Percentiles rank a stretch among this genome's conserved stretches.
Conservation (phyloP, 2,797 vertebrate species). For the Clarias pachynema region DNA sequence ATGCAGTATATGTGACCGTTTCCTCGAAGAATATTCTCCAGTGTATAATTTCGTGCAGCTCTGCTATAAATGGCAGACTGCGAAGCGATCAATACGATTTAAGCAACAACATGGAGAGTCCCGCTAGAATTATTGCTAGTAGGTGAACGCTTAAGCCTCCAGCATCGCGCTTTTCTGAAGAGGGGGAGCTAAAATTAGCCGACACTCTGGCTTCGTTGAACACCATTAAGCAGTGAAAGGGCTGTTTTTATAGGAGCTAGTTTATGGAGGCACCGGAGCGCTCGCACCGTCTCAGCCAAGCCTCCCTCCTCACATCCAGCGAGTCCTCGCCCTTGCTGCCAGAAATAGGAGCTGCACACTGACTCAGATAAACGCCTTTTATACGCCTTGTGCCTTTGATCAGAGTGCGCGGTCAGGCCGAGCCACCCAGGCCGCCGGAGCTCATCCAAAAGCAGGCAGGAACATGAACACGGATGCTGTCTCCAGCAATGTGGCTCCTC, state of each 20-base stretch:
- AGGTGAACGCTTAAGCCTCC: conserved; percentile 27
- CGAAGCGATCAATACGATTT: conserved; percentile 31
- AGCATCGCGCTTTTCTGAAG: conserved; percentile 32
- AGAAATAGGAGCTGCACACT: conserved; percentile 45
- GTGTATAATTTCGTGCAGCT: not conserved
- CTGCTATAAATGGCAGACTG: conserved; percentile 20
- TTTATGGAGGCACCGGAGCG: conserved; percentile 48
- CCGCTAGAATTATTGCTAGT: conserved; percentile 29
- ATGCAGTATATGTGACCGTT: not conserved
- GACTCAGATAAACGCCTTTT: conserved; percentile 52
- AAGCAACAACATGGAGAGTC: conserved; percentile 16
- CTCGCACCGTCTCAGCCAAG: conserved; percentile 35
- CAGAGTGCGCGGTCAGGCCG: conserved; percentile 23
- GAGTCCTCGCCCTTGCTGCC: conserved; percentile 35
- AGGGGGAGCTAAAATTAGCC: conserved; percentile 48
- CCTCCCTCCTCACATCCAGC: conserved; percentile 29
- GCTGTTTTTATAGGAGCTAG: conserved; percentile 51
- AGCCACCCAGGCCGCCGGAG: conserved; percentile 39
- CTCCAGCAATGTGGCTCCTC: conserved; percentile 17
- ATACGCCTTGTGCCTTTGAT: conserved; percentile 46
- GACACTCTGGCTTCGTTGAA: conserved; percentile 44
- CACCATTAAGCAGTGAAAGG: conserved; percentile 49
- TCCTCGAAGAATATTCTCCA: not conserved
- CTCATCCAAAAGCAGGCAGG: conserved; percentile 32
- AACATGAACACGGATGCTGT: conserved; percentile 34